These are phyloP conservation scores for Pluvialis apricaria DNA, from an alignment of 2,113 vertebrate genomes.

Conservation along the genomic window DNA sequence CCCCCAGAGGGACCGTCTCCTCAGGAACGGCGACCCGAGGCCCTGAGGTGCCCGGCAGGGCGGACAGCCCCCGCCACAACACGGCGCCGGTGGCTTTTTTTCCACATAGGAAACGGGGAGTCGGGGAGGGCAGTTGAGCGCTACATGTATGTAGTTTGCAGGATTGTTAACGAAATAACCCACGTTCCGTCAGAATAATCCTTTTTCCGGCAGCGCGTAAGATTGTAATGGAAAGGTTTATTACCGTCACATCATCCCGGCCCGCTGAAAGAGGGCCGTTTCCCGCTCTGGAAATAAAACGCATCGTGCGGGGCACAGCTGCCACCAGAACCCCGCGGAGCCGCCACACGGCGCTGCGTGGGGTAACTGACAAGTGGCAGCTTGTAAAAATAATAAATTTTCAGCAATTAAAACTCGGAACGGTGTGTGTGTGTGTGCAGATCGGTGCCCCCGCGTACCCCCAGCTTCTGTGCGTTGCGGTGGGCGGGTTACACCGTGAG, in stretches of 20 bases:
- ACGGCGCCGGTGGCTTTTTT: rapidly evolving
- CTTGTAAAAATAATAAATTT: not conserved
- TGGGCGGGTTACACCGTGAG: rapidly evolving
- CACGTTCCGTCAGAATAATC: rapidly evolving
- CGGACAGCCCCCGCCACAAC: rapidly evolving
- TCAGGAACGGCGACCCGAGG: no score
- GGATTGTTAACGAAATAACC: rapidly evolving
- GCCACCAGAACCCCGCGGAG: no score
- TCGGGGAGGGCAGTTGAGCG: rapidly evolving
- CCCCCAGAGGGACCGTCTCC: no score
- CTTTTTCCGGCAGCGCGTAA: rapidly evolving
- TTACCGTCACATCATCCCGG: rapidly evolving
- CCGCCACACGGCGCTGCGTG: rapidly evolving
- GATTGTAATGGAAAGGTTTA: rapidly evolving
- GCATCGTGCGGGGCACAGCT: rapidly evolving
- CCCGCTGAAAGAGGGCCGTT: no score
- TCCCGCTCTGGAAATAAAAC: not conserved
- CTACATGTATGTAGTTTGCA: rapidly evolving
- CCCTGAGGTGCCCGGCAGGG: not conserved
- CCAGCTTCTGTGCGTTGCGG: not conserved
- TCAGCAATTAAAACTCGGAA: not conserved
- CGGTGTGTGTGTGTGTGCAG: no score
- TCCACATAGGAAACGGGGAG: rapidly evolving
- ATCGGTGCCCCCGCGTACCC: rapidly evolving
- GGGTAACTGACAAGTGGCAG: no score